phyloP scores from a whole-genome alignment of 2,888 invertebrate genomes.

The Gnatocerus cornutus region DNA sequence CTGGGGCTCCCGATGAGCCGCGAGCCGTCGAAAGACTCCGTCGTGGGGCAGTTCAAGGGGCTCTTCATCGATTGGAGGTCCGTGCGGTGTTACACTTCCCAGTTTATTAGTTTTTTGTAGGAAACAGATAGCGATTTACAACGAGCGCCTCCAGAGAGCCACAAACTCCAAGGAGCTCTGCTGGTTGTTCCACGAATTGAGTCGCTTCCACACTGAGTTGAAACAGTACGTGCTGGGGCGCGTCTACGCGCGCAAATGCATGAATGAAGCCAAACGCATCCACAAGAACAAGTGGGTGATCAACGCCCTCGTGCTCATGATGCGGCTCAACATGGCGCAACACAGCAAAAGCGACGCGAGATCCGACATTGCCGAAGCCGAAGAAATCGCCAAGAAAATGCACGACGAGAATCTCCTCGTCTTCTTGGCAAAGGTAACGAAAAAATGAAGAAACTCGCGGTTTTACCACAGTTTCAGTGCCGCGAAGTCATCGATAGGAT shows the following conservation, averaged over 20 bases:
- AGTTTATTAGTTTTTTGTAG: slow-evolving; percentile 51
- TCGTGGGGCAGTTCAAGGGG: slow-evolving; percentile 64
- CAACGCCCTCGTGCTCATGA: slow-evolving; percentile 70
- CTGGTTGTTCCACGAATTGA: slow-evolving; percentile 72
- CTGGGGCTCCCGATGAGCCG: slow-evolving; percentile 64
- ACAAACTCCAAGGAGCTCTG: slow-evolving; percentile 68
- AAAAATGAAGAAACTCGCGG: slow-evolving; percentile 27
- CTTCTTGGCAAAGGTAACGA: slow-evolving; percentile 63
- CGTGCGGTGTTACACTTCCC: slow-evolving; percentile 50
- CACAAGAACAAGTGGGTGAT: slow-evolving; percentile 68
- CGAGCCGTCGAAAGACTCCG: slow-evolving; percentile 67
- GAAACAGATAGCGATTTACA: slow-evolving; percentile 62
- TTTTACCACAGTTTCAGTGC: slow-evolving; percentile 58
- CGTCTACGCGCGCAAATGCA: slow-evolving; percentile 67
- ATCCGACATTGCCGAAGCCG: slow-evolving; percentile 63
- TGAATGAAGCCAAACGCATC: slow-evolving; percentile 64
- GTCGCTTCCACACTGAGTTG: slow-evolving; percentile 67
- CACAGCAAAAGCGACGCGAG: slow-evolving; percentile 72
- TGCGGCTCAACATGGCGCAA: slow-evolving; percentile 69
- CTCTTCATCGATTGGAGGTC: slow-evolving; percentile 65
- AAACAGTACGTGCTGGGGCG: slow-evolving; percentile 70
- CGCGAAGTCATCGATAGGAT: slow-evolving; percentile 67
- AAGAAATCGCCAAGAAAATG: slow-evolving; percentile 64
- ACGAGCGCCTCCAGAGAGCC: slow-evolving; percentile 62
- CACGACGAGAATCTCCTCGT: slow-evolving; percentile 65